Evolutionary conservation across 2,113 vertebrate species (phyloP).

Genomic region (Aramus guarauna): DNA sequence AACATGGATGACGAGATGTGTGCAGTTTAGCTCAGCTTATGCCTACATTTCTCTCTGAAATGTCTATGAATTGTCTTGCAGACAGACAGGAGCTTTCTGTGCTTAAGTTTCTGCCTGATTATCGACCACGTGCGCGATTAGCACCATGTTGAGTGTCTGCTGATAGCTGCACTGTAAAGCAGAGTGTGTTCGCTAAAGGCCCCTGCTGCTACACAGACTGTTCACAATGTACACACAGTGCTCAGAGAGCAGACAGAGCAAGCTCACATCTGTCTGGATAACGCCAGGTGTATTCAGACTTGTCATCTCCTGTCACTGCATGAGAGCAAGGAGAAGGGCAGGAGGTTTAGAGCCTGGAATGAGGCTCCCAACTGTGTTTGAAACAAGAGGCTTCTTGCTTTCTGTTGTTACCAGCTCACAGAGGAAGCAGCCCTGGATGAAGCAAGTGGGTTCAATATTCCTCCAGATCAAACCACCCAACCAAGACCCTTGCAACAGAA

Average conservation of each 20-base stretch:
- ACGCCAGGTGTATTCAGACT: neutral
- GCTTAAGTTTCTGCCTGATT: neutral
- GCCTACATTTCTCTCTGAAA: neutral
- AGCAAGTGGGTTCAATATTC: slow-evolving; percentile 92
- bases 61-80: neutral
- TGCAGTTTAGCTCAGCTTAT: neutral
- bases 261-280: neutral
- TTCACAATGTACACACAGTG: neutral
- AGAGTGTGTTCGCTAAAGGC: neutral
- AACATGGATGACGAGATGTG: neutral
- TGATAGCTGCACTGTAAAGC: neutral
- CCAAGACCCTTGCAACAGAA: slow-evolving; percentile 26
- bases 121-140: fast-evolving
- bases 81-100: neutral
- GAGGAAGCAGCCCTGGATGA: slow-evolving; percentile 90
- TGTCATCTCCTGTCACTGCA: neutral
- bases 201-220: neutral
- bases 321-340: neutral
- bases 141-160: neutral
- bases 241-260: neutral
- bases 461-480: slow-evolving; percentile 71
- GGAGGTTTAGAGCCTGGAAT: neutral
- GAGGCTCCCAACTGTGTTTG: neutral
- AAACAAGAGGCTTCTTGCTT: neutral
- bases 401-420: slow-evolving; percentile 77